phyloP scores from a whole-genome alignment of 2,797 vertebrate species.

The Rallus crepitans region DNA sequence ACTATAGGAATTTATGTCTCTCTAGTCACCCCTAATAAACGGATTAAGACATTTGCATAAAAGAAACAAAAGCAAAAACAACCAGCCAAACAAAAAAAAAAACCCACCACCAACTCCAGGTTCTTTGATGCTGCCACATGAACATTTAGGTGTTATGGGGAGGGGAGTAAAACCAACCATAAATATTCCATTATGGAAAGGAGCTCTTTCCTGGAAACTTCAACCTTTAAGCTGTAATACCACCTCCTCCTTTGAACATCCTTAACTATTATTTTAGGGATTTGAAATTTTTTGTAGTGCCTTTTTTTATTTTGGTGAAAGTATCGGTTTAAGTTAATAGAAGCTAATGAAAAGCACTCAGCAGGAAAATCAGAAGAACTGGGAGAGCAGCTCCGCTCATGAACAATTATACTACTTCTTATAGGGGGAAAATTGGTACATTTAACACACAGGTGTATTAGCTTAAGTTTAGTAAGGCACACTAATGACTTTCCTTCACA shows the following conservation, averaged over 20 bases:
- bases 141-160: background rate
- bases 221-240: background rate
- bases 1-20: background rate
- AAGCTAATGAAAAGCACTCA: background rate
- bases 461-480: background rate
- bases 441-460: background rate
- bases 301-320: background rate
- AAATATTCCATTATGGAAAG: background rate
- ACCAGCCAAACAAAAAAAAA: too few relatives aligned
- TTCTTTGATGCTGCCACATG: background rate
- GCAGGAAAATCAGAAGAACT: background rate
- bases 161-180: background rate
- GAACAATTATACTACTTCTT: background rate
- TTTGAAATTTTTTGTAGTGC: background rate
- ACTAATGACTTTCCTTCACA: background rate
- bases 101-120: background rate
- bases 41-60: background rate
- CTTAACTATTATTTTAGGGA: background rate
- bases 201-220: background rate
- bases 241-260: background rate
- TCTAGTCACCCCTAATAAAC: background rate
- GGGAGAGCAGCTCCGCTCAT: background rate
- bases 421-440: background rate
- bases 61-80: background rate
- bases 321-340: background rate